These are phyloP conservation scores for Typhlichthys eigenmanni DNA, from an alignment of 2,797 vertebrate genomes.

Conservation along the genomic window DNA sequence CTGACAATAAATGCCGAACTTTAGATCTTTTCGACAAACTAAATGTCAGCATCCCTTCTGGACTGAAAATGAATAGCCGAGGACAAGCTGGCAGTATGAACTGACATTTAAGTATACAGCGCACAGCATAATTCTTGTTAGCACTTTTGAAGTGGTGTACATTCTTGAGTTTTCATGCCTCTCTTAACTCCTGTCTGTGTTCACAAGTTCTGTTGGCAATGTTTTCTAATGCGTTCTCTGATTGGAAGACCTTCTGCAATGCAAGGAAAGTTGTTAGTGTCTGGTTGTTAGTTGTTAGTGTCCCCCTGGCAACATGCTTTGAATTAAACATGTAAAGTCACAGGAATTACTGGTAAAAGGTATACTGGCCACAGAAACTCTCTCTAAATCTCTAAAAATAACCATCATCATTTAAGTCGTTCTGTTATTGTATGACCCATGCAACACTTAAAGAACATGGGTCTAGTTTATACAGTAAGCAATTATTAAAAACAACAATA, in stretches of 20 bases:
- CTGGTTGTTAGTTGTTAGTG: not conserved
- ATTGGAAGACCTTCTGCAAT: not conserved
- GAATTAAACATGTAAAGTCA: too few relatives aligned
- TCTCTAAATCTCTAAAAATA: too few relatives aligned
- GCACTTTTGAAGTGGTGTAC: not conserved
- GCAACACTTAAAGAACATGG: too few relatives aligned
- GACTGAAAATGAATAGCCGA: not conserved
- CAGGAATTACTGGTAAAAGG: too few relatives aligned
- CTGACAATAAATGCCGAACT: slow-evolving; percentile 11
- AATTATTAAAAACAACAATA: too few relatives aligned
- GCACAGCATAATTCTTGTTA: not conserved
- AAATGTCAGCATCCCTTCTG: not conserved
- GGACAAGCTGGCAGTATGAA: not conserved
- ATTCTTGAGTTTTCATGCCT: not conserved
- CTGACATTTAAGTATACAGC: not conserved
- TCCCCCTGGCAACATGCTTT: too few relatives aligned
- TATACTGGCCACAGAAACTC: too few relatives aligned
- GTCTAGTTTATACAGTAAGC: too few relatives aligned
- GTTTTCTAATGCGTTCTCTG: not conserved
- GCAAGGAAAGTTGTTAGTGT: not conserved
- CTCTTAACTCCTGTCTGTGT: not conserved
- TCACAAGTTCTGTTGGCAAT: not conserved
- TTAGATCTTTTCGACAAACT: not conserved
- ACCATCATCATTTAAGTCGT: too few relatives aligned
- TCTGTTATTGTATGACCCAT: too few relatives aligned